Evolutionary conservation across 2,888 invertebrate genomes (phyloP).

Genomic region (Argyresthia goedartella): DNA sequence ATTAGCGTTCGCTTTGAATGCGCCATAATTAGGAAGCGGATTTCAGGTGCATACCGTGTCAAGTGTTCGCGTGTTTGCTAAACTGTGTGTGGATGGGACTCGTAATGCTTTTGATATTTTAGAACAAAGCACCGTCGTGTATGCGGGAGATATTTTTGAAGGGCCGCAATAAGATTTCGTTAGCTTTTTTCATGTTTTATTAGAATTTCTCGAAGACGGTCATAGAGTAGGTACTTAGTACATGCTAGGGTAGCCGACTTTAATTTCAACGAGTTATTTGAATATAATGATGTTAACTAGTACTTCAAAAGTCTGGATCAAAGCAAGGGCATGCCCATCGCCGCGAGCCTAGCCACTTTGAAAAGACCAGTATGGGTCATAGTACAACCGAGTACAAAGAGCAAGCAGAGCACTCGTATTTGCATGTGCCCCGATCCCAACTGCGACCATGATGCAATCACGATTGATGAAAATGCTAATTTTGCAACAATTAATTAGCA

Average conservation of each 20-base stretch:
- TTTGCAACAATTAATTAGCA: constrained; percentile 43
- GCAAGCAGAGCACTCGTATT: not conserved
- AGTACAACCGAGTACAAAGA: not conserved
- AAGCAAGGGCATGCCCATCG: no score
- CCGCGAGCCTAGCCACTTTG: no score
- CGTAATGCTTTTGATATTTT: constrained; percentile 9
- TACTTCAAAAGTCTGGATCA: no score
- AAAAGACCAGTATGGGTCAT: no score
- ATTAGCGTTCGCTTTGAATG: constrained; percentile 48
- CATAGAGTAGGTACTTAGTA: no score
- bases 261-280: no score
- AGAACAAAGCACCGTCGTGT: constrained; percentile 5
- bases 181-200: no score
- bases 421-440: constrained; percentile 1
- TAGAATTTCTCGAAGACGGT: no score
- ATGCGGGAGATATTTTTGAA: no score
- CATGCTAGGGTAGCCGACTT: no score
- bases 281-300: no score
- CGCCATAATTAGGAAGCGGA: constrained; percentile 57
- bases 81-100: constrained; percentile 39
- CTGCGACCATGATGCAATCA: constrained; percentile 15
- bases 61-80: constrained; percentile 38
- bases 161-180: no score
- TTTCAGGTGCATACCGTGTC: constrained; percentile 31
- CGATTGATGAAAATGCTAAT: constrained; percentile 35